Evolutionary conservation across 2,888 invertebrate genomes (phyloP).

Genomic region (Lasius platythorax): DNA sequence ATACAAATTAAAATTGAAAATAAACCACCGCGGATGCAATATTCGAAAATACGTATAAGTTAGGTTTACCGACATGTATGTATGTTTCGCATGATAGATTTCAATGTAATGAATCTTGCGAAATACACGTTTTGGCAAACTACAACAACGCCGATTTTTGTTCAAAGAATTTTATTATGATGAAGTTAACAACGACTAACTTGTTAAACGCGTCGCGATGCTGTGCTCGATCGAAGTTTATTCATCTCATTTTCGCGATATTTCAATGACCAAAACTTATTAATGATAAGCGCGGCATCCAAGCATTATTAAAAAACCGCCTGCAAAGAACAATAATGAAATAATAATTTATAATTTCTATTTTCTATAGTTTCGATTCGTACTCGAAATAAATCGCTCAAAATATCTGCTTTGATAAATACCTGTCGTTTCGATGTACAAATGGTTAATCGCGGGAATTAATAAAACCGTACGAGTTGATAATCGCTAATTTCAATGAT

Average conservation of each 20-base stretch:
- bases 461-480: neutral
- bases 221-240: no score
- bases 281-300: no score
- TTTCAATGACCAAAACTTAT: no score
- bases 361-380: neutral
- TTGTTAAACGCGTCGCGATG: no score
- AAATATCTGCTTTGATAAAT: neutral
- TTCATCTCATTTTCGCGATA: no score
- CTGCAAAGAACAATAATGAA: neutral
- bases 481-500: neutral
- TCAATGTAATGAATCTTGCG: neutral
- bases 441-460: neutral
- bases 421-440: neutral
- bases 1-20: neutral
- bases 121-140: neutral
- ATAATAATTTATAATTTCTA: neutral
- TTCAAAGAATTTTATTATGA: neutral
- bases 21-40: neutral
- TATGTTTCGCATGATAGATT: neutral
- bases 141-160: neutral
- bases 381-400: neutral
- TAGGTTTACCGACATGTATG: neutral
- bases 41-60: neutral
- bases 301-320: neutral
- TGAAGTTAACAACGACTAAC: neutral